These are phyloP conservation scores for Drosophila buzzatii DNA, from an alignment of 2,888 invertebrate genomes.

Conservation along the genomic window DNA sequence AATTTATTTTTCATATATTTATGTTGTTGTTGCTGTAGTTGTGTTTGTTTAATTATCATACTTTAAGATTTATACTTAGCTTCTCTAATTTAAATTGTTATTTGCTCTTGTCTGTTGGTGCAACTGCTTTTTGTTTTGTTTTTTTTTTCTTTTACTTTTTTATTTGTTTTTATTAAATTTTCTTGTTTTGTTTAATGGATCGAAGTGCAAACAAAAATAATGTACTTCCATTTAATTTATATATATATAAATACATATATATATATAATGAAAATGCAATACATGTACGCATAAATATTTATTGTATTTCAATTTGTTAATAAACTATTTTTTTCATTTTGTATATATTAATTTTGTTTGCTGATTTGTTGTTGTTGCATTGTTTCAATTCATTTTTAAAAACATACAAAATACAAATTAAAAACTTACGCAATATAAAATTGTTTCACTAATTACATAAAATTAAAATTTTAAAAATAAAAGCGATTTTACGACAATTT, in stretches of 20 bases:
- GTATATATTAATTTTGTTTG: slow-evolving; percentile 15
- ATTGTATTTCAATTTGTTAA: slow-evolving; percentile 60
- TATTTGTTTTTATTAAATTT: slow-evolving; percentile 11
- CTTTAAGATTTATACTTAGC: slow-evolving; percentile 77
- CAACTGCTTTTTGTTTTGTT: slow-evolving; percentile 40
- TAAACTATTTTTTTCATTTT: slow-evolving; percentile 35
- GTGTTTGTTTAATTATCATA: slow-evolving; percentile 67
- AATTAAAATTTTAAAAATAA: slow-evolving; percentile 71
- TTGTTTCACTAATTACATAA: slow-evolving; percentile 74
- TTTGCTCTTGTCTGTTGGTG: slow-evolving; percentile 62
- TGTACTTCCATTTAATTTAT: slow-evolving; percentile 40
- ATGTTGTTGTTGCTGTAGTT: slow-evolving; percentile 71
- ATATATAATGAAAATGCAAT: slow-evolving; percentile 8
- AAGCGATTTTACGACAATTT: slow-evolving; percentile 61
- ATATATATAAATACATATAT: slow-evolving; percentile 9
- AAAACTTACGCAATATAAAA: slow-evolving; percentile 57
- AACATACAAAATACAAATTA: slow-evolving; percentile 70
- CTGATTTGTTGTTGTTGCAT: slow-evolving; percentile 27
- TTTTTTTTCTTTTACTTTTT: slow-evolving; percentile 16
- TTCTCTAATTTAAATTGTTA: slow-evolving; percentile 67
- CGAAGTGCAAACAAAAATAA: slow-evolving; percentile 54
- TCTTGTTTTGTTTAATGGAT: slow-evolving; percentile 44
- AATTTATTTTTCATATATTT: slow-evolving; percentile 79
- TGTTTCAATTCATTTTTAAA: slow-evolving; percentile 46
- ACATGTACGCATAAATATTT: slow-evolving; percentile 38